Conservation (phyloP, 1,140 invertebrate genomes). For the Campodea augens region DNA sequence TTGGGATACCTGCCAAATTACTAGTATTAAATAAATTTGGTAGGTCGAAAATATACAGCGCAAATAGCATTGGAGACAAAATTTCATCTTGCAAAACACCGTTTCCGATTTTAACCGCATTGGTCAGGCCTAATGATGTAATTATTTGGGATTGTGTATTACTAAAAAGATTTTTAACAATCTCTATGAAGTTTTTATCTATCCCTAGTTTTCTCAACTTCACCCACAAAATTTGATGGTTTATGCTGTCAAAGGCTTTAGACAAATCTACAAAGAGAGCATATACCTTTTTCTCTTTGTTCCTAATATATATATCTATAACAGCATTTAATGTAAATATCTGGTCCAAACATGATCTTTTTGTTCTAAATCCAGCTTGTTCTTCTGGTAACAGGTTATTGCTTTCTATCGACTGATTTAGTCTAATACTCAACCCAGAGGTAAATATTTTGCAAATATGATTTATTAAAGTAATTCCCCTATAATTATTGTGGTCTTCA, state of each 20-base stretch:
- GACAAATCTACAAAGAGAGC: constrained; percentile 6
- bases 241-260: constrained; percentile 6
- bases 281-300: constrained; percentile 1
- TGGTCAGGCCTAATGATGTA: neutral
- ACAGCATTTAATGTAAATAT: constrained; percentile 5
- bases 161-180: constrained; percentile 1
- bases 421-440: too few species aligned
- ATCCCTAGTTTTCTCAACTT: constrained; percentile 1
- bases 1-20: neutral
- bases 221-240: constrained; percentile 2
- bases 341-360: constrained; percentile 2
- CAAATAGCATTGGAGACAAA: constrained; percentile 6
- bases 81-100: constrained; percentile 7
- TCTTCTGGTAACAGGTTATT: too few species aligned
- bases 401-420: too few species aligned
- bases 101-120: neutral
- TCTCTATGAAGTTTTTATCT: constrained; percentile 2
- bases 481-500: too few species aligned
- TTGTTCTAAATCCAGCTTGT: too few species aligned
- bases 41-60: constrained; percentile 6
- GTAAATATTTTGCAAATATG: too few species aligned
- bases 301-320: neutral
- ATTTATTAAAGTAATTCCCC: too few species aligned
- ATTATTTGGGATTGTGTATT: constrained; percentile 6
- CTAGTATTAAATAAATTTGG: neutral